These are phyloP conservation scores for Lagorchestes hirsutus DNA, from an alignment of 2,797 vertebrate genomes.

Conservation along the genomic window DNA sequence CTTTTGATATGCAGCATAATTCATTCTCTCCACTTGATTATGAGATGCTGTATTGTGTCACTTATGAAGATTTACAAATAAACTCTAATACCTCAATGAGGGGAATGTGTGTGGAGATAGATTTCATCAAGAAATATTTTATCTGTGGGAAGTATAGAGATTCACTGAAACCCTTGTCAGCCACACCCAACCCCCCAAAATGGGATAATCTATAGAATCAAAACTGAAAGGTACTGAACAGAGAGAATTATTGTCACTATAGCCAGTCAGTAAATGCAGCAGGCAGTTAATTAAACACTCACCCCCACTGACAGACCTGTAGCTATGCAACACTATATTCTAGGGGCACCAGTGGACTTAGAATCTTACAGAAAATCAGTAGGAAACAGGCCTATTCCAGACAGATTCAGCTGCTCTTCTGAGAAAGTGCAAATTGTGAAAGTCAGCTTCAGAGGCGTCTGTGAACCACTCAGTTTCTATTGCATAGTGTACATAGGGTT, in stretches of 20 bases:
- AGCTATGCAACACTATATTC: conserved; percentile 13
- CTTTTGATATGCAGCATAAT: conserved; percentile 22
- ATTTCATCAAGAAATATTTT: conserved; percentile 24
- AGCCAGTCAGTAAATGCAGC: conserved; percentile 26
- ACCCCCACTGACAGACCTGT: conserved; percentile 16
- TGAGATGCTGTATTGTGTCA: conserved; percentile 9
- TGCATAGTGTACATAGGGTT: background rate
- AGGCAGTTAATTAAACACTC: conserved; percentile 61
- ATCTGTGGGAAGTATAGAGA: background rate
- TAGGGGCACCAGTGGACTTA: background rate
- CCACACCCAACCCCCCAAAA: background rate
- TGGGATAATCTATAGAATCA: background rate
- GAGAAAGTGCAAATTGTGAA: conserved; percentile 51
- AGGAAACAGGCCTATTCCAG: conserved; percentile 36
- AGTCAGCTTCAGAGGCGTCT: background rate
- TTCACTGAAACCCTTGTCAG: background rate
- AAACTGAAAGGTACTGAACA: conserved; percentile 17
- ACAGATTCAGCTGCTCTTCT: conserved; percentile 21
- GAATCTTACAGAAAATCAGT: conserved; percentile 31
- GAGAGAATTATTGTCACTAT: conserved; percentile 21
- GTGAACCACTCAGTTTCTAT: conserved; percentile 21
- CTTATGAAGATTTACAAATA: conserved; percentile 13
- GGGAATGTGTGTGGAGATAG: background rate
- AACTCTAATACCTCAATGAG: background rate
- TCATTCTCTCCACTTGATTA: conserved; percentile 36